These are phyloP conservation scores for Epizoanthus scotinus DNA, from an alignment of 92 coral and sea anemone genomes.

Conservation along the genomic window DNA sequence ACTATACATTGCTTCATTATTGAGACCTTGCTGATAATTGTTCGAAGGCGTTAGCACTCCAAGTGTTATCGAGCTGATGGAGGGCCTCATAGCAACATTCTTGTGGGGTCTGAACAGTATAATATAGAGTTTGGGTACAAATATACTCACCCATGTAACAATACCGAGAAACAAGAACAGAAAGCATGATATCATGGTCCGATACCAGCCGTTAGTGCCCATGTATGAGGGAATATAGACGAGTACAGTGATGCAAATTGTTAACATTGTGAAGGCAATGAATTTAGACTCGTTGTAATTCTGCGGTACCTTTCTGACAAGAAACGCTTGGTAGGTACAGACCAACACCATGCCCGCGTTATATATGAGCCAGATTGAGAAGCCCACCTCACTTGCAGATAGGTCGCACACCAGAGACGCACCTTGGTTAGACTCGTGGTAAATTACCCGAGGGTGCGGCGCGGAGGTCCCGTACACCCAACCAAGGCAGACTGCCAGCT, in stretches of 20 bases:
- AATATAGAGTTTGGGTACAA: conserved; percentile 67
- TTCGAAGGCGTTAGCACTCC: conserved; percentile 58
- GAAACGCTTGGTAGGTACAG: conserved; percentile 83
- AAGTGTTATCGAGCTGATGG: conserved; percentile 59
- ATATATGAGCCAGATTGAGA: conserved; percentile 70
- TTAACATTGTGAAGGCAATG: conserved; percentile 84
- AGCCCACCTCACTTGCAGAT: conserved; percentile 61
- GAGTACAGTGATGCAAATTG: conserved; percentile 70
- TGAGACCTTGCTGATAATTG: conserved; percentile 18
- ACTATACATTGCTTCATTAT: conserved; percentile 37
- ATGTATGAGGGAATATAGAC: conserved; percentile 70
- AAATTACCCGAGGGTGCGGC: conserved; percentile 44
- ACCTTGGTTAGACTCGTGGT: conserved; percentile 46
- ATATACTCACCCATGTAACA: conserved; percentile 66
- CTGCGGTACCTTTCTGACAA: conserved; percentile 85
- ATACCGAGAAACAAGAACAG: conserved; percentile 66
- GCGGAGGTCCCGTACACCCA: conserved; percentile 64
- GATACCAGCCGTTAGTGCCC: conserved; percentile 72
- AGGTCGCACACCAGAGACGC: conserved; percentile 65
- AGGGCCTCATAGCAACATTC: conserved; percentile 72
- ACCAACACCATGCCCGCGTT: conserved; percentile 79
- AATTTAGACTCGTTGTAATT: conserved; percentile 83
- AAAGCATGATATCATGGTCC: conserved; percentile 60
- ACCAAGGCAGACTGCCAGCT: conserved; percentile 47
- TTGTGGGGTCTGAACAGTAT: conserved; percentile 69